Base-by-base conservation (phyloP, 2,113 vertebrate species). In the Arothron firmamentum region DNA sequence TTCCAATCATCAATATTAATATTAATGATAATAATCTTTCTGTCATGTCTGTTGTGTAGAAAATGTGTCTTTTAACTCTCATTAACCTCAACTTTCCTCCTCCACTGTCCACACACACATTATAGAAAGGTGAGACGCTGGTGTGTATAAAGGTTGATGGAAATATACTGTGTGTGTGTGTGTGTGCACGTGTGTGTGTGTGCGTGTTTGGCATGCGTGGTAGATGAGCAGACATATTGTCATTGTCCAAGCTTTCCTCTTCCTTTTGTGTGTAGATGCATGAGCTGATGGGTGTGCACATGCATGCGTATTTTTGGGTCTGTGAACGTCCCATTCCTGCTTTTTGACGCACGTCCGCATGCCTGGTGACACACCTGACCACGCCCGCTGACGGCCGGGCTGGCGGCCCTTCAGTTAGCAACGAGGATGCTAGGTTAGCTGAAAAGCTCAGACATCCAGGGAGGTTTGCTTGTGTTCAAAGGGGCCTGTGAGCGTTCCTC, bases 111-210 rank as follows among this genome's bases (percentile, higher is more conserved):
- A 62, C 62, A 16, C 52, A 59, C 69, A 52, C 51, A 18, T 50
- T 67, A 62, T 56, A 87, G 84, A 87, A 78, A 85, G 87, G 86
- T 89, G 86, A 90, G 88, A 52, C 6, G 2, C 52, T 20, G 56
- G 13, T 31, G 52, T 5, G 48, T 77, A 43, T 65, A 34, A 60
- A 66, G 68, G 58, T 76, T 43, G 1, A 67, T 71, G 78, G 66
- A 78, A 80, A 78, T 65, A 52, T 67, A 62, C 62, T 1, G 1
- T 46, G 38, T 68, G 59, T 52, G 51, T 43, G 38, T 1, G 62
- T 28, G 31, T 16, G 68, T 28, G 52, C 19, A 50, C 19, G 65
- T 25, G 4, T 31, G 54, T 16, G 53, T 0, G 21, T 13, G 50
- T 43, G 41, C 23, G 55, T 25, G 23, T 6, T 23, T 10, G 46